Base-by-base conservation (phyloP, 2,113 vertebrate genomes). In the Misgurnus anguillicaudatus region DNA sequence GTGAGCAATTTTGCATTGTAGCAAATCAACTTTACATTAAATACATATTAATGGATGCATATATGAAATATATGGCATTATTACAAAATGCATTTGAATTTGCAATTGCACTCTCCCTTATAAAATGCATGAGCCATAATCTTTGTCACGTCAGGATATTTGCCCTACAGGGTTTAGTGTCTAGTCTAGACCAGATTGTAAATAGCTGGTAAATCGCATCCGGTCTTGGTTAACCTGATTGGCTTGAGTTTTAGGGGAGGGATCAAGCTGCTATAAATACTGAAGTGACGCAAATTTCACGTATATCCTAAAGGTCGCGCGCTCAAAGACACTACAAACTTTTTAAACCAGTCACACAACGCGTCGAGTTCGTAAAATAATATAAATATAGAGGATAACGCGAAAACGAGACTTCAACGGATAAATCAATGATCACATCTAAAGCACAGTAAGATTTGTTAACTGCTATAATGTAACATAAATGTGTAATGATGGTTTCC, bases 231-330 rank as follows among this genome's bases (percentile, higher is more conserved):
- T 9, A 73, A 73, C 6, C 70, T 73, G n/a, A 42, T 60, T 60
- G 70, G 70, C 70, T 42, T 16, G 70, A 42, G 39, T 73, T 72
- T 73, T 2, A 53, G 53, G 58, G 70, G 70, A 42, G 70, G 70
- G 70, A 5, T 73, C 70, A 60, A 42, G 6, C 11, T 3, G 21
- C 70, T 73, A 58, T 73, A 58, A 60, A 73, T 42, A 13, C 42
- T 9, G 70, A 41, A 38, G 17, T 71, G 51, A 71, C 6, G 68
- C 3, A 53, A 9, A 0, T 6, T 6, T 38, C 67, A 11, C 67
- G 10, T 9, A 1, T n/a, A 41, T 58, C n/a, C 10, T 58, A 11
- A 42, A 58, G 11, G 9, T 58, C 69, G 41, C 38, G 51, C 16
- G 21, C 17, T 6, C 17, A 48, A 31, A 69, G 21, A 17, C 66